These are phyloP conservation scores for Cremastobaeus sp. DNA, from an alignment of 2,888 invertebrate species.

Conservation along the genomic window DNA sequence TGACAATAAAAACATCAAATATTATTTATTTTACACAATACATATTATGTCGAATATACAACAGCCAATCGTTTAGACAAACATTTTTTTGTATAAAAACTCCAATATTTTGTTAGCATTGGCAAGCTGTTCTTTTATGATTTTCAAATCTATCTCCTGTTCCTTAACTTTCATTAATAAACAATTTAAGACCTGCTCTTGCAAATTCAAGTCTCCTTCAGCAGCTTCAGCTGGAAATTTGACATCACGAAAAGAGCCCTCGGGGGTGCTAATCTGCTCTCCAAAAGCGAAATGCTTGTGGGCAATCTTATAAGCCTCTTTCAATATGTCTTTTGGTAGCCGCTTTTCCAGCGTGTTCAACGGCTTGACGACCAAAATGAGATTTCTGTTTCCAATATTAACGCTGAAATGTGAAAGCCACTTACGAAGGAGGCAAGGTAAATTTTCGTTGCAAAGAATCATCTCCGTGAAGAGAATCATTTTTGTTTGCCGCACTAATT, in stretches of 20 bases:
- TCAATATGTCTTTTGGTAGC: conserved; percentile 77
- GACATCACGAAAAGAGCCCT: no score
- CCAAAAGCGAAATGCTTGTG: conserved; percentile 71
- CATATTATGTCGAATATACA: neutral
- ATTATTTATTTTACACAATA: neutral
- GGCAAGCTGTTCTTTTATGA: conserved; percentile 70
- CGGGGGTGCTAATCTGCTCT: no score
- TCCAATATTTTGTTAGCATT: conserved; percentile 71
- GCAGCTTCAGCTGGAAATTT: conserved; percentile 66
- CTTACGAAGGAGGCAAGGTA: conserved; percentile 75
- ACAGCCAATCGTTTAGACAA: no score
- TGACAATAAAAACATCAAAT: no score
- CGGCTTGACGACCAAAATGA: conserved; percentile 78
- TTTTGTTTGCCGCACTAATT: conserved; percentile 79
- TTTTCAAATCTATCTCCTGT: conserved; percentile 69
- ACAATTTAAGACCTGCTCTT: conserved; percentile 66
- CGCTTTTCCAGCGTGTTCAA: conserved; percentile 78
- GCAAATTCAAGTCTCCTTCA: conserved; percentile 63
- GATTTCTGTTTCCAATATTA: conserved; percentile 76
- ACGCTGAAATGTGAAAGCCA: conserved; percentile 77
- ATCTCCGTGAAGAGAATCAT: conserved; percentile 79
- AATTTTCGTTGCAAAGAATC: conserved; percentile 76
- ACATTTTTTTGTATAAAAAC: conserved; percentile 65
- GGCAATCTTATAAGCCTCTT: conserved; percentile 78
- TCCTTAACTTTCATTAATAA: conserved; percentile 67